A percentile compares a stretch with the other conserved stretches of the same genome.
Conservation (phyloP, 2,797 vertebrate genomes). For the Enteromius radiatus region DNA sequence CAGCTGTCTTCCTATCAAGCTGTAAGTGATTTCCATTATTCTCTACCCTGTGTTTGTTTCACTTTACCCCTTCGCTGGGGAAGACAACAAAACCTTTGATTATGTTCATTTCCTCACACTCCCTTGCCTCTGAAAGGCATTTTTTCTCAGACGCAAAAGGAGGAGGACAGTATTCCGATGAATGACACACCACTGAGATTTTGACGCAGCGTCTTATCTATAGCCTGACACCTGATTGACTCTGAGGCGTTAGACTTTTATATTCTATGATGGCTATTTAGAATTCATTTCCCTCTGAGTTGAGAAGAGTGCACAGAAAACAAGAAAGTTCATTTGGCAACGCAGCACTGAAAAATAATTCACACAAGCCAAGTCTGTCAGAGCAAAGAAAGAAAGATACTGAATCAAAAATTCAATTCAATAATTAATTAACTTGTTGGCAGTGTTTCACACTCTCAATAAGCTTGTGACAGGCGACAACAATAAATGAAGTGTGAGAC, state of each 20-base stretch:
- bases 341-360: conserved; percentile 28
- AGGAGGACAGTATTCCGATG: conserved; percentile 53
- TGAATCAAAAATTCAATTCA: conserved; percentile 35
- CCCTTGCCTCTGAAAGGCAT: conserved; percentile 35
- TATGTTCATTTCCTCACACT: conserved; percentile 52
- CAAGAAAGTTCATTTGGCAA: conserved; percentile 36
- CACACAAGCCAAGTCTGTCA: not conserved
- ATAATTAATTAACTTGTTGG: conserved; percentile 42
- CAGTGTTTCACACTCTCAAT: conserved; percentile 10
- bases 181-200: conserved; percentile 55
- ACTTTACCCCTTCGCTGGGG: conserved; percentile 29
- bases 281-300: conserved; percentile 44
- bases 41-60: conserved; percentile 48
- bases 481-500: not conserved
- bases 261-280: conserved; percentile 50
- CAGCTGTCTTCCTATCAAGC: conserved; percentile 11
- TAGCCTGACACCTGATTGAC: conserved; percentile 63
- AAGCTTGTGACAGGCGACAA: conserved; percentile 24
- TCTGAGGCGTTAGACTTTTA: conserved; percentile 48
- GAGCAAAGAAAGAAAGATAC: conserved; percentile 26
- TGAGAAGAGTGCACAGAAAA: conserved; percentile 38
- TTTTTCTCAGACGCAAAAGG: conserved; percentile 37
- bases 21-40: conserved; percentile 44
- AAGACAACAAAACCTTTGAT: conserved; percentile 56
- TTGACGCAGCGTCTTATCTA: conserved; percentile 54